These are phyloP conservation scores for Nyleta sp. DNA, from an alignment of 2,888 invertebrate species.

Conservation along the genomic window DNA sequence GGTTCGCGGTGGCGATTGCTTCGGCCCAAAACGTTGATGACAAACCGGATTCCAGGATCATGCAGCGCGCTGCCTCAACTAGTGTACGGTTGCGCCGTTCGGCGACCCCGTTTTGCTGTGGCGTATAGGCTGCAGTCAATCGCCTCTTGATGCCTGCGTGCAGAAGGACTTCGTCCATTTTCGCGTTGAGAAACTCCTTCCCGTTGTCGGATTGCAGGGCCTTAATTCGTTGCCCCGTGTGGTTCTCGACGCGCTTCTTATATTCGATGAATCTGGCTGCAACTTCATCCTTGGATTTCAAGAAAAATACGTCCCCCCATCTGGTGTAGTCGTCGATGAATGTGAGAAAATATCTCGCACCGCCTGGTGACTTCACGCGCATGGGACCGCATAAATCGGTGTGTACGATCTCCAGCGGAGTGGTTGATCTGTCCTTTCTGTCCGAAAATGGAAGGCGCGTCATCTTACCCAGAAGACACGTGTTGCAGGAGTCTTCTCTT, in stretches of 20 bases:
- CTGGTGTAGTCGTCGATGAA: slow-evolving; percentile 4
- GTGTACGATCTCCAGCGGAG: slow-evolving; percentile 9
- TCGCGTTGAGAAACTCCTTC: slow-evolving; percentile 9
- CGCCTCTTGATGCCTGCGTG: slow-evolving; percentile 68
- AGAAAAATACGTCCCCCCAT: not conserved
- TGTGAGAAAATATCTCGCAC: slow-evolving; percentile 4
- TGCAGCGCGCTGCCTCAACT: not conserved
- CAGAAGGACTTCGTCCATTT: not conserved
- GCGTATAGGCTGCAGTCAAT: slow-evolving; percentile 42
- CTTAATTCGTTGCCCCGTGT: slow-evolving; percentile 42
- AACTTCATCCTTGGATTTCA: slow-evolving; percentile 20
- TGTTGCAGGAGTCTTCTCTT: slow-evolving; percentile 10
- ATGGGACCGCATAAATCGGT: slow-evolving; percentile 9
- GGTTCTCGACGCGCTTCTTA: slow-evolving; percentile 31
- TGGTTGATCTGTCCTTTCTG: not conserved
- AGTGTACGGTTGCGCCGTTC: not conserved
- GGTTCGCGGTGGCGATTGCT: slow-evolving; percentile 2
- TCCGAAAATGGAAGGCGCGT: slow-evolving; percentile 3
- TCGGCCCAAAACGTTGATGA: slow-evolving; percentile 8
- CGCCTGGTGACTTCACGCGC: not conserved
- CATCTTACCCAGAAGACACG: slow-evolving; percentile 35
- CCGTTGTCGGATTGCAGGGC: slow-evolving; percentile 59
- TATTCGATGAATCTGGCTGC: slow-evolving; percentile 49
- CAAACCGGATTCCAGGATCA: not conserved
- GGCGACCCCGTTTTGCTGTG: not conserved